Percentiles rank a stretch among this genome's conserved stretches.
Conservation (phyloP, 2,888 invertebrate species). For the Cylindroiulus punctatus region DNA sequence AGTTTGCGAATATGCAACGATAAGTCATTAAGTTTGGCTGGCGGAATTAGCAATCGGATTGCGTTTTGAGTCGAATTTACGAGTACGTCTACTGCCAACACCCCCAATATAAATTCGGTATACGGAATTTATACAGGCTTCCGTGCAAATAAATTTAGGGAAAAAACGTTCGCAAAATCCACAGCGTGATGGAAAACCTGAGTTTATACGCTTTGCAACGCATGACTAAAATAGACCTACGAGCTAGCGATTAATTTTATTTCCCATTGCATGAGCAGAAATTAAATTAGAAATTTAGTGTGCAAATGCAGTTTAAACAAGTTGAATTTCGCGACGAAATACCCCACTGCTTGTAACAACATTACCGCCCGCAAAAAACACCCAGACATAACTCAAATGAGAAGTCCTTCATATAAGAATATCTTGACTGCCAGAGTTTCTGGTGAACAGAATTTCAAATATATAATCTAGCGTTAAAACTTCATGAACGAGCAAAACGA, state of each 20-base stretch:
- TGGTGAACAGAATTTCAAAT: no score
- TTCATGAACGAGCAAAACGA: no score
- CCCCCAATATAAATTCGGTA: neutral
- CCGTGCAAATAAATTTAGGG: constrained; percentile 2
- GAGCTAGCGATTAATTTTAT: constrained; percentile 9
- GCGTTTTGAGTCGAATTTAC: neutral
- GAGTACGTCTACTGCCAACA: neutral
- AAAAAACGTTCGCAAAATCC: neutral
- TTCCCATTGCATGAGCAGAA: constrained; percentile 16
- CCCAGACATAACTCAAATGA: neutral
- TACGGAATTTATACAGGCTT: neutral
- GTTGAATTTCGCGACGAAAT: neutral
- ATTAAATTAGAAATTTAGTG: constrained; percentile 31
- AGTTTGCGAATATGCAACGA: neutral
- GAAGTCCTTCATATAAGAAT: neutral
- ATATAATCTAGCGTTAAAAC: no score
- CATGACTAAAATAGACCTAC: constrained; percentile 2
- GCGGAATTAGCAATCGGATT: neutral
- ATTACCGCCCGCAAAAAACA: neutral
- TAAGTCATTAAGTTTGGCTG: constrained; percentile 13
- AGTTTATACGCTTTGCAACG: neutral
- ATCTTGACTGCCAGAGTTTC: neutral
- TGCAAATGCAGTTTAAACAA: neutral
- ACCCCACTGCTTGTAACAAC: neutral
- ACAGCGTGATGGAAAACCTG: constrained; percentile 2